phyloP scores from a whole-genome alignment of 2,888 invertebrate genomes.

The Pammene fasciana region DNA sequence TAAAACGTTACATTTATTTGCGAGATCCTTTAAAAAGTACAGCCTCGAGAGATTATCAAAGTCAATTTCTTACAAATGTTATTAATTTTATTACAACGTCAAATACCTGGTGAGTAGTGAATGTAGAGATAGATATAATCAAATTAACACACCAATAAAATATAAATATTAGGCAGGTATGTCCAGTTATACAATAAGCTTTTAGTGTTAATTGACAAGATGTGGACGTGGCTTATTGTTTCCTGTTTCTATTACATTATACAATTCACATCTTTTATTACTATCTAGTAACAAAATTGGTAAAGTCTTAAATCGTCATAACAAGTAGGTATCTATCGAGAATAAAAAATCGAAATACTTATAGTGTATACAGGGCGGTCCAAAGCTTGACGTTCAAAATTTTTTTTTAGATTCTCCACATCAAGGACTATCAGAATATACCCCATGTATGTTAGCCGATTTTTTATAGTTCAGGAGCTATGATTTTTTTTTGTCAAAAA shows the following conservation, averaged over 20 bases:
- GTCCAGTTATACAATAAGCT: constrained; percentile 1
- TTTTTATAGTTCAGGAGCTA: no score
- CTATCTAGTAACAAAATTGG: no score
- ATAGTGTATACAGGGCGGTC: no score
- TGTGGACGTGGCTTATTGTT: neutral
- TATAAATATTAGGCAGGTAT: neutral
- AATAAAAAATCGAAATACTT: no score
- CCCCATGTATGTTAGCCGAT: no score
- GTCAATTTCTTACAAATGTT: constrained; percentile 7
- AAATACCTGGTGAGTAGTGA: constrained; percentile 1
- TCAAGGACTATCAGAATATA: no score
- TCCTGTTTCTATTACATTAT: neutral
- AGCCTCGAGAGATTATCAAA: neutral
- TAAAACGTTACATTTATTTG: constrained; percentile 10
- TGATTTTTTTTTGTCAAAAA: no score
- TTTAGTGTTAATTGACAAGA: constrained; percentile 23
- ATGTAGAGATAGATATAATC: neutral
- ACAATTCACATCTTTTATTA: neutral
- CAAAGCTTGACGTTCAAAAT: no score
- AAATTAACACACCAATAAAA: constrained; percentile 24
- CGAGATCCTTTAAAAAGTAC: neutral
- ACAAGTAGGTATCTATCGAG: no score
- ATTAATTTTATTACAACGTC: neutral
- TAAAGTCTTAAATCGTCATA: no score
- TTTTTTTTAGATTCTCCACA: no score